A percentile compares a stretch with the other conserved stretches of the same genome.
Conservation (phyloP, 2,113 vertebrate species). For the Menura novaehollandiae region DNA sequence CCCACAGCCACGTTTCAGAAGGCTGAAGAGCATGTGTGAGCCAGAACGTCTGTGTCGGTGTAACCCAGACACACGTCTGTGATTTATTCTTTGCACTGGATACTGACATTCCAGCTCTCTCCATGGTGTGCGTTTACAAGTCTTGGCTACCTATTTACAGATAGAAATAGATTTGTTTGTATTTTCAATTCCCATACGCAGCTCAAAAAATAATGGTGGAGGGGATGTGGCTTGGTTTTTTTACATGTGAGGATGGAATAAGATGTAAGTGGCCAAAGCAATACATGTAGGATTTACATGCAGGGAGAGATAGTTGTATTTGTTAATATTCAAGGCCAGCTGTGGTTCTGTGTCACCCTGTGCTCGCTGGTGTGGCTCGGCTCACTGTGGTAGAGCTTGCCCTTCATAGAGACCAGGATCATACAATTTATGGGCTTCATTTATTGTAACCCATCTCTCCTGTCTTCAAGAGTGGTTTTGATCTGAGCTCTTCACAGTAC, state of each 20-base stretch:
- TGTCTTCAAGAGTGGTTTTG: background rate
- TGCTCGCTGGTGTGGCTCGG: background rate
- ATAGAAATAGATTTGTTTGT: background rate
- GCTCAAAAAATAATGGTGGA: background rate
- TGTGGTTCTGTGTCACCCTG: background rate
- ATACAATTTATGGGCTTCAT: rapidly evolving
- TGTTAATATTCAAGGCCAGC: background rate
- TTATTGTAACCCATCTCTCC: background rate
- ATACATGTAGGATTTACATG: background rate
- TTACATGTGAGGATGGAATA: background rate
- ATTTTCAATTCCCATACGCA: background rate
- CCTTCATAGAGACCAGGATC: background rate
- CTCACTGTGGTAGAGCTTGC: background rate
- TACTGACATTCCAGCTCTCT: background rate
- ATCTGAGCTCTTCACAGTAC: background rate
- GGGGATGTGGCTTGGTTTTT: background rate
- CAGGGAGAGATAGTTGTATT: background rate
- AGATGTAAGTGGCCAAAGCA: background rate
- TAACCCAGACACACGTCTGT: background rate
- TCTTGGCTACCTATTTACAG: background rate
- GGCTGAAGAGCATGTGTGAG: background rate
- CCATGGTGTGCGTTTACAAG: background rate
- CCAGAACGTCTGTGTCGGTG: rapidly evolving
- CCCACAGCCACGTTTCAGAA: background rate
- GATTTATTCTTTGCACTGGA: background rate